These are phyloP conservation scores for Cuculus canorus DNA, from an alignment of 2,797 vertebrate genomes.

Conservation along the genomic window DNA sequence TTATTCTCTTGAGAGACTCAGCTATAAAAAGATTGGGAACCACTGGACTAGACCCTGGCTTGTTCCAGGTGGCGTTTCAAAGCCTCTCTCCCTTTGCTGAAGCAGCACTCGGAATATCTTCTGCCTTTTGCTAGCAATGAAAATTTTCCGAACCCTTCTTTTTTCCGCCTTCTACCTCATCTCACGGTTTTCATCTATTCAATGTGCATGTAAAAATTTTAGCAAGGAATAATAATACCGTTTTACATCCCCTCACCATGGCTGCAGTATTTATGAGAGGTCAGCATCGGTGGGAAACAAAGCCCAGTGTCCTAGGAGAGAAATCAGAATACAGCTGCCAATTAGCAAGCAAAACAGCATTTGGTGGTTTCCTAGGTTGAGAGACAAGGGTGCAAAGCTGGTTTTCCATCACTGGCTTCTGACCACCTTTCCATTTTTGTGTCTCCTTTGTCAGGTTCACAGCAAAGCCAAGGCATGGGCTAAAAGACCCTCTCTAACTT, in stretches of 20 bases:
- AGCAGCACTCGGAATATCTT: not conserved
- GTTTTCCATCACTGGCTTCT: not conserved
- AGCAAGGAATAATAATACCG: not conserved
- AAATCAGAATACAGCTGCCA: not conserved
- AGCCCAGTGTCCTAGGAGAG: not conserved
- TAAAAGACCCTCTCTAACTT: not conserved
- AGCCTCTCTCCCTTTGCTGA: not conserved
- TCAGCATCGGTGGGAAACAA: rapidly evolving
- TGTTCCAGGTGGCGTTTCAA: not conserved
- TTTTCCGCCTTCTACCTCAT: not conserved
- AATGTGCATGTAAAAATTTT: not conserved
- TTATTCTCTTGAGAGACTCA: not conserved
- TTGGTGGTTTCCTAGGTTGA: not conserved
- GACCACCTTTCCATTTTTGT: not conserved
- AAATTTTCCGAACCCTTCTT: not conserved
- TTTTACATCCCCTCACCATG: not conserved
- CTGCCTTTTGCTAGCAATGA: not conserved
- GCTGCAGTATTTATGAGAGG: not conserved
- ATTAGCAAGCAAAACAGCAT: not conserved
- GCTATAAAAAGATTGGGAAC: not conserved
- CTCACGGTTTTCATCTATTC: not conserved
- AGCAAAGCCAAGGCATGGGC: not conserved
- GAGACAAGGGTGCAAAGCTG: not conserved
- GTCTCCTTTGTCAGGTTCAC: not conserved
- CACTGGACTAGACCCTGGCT: not conserved